Evolutionary conservation across 2,797 vertebrate genomes (phyloP).

Genomic region (Anas capensis): DNA sequence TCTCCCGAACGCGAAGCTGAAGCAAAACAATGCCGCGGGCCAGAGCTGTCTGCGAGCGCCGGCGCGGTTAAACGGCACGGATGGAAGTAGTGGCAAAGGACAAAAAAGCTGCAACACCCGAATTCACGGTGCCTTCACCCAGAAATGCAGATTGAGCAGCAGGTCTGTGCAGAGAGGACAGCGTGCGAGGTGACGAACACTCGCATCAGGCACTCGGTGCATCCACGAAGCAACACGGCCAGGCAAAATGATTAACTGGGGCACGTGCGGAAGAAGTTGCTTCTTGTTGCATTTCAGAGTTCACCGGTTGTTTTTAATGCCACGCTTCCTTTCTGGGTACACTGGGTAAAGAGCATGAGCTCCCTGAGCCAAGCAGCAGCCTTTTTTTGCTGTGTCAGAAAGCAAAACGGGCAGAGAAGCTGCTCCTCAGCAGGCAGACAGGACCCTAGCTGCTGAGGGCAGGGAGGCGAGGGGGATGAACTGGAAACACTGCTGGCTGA

Average conservation of each 20-base stretch:
- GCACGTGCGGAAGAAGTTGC: background rate
- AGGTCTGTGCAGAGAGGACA: background rate
- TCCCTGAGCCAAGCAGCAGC: background rate
- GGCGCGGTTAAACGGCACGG: background rate
- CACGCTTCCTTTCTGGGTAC: background rate
- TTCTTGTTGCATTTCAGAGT: background rate
- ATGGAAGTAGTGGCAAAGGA: background rate
- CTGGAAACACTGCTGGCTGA: background rate
- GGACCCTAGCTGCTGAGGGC: accelerated
- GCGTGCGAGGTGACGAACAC: background rate
- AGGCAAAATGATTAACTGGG: background rate
- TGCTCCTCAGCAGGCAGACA: background rate
- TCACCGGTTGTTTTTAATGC: background rate
- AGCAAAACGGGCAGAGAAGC: background rate
- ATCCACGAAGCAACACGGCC: background rate
- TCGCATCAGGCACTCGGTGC: background rate
- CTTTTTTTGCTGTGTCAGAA: background rate
- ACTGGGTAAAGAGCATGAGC: background rate
- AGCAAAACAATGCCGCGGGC: accelerated
- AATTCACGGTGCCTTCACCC: background rate
- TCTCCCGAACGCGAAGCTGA: background rate
- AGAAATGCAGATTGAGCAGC: background rate
- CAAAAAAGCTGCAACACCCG: background rate
- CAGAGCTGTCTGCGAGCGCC: background rate
- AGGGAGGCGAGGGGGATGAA: background rate